phyloP scores from a whole-genome alignment of 2,888 invertebrate species.

The Synanthedon andrenaeformis region DNA sequence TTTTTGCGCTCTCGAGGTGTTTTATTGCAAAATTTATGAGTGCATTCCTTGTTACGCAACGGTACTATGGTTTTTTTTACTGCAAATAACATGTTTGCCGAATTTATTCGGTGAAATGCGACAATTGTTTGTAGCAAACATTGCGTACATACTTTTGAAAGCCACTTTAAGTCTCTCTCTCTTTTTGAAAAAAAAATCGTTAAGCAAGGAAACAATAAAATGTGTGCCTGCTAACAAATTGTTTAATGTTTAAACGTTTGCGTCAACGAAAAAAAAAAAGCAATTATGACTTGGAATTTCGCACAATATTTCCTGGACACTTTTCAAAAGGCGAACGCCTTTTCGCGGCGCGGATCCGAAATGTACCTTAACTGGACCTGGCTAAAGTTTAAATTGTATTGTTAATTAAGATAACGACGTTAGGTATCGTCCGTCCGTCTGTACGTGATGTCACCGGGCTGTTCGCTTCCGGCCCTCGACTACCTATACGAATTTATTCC shows the following conservation, averaged over 20 bases:
- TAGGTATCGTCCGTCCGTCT: not conserved
- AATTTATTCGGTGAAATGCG: not conserved
- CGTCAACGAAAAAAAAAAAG: not conserved
- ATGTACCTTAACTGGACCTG: not conserved
- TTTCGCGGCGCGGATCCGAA: not conserved
- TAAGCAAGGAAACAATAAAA: not conserved
- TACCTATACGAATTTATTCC: conserved; percentile 8
- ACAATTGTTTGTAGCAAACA: conserved; percentile 1
- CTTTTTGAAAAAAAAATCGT: not conserved
- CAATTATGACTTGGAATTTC: not conserved
- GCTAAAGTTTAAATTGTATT: not conserved
- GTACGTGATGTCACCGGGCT: conserved; percentile 26
- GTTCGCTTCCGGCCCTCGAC: conserved; percentile 20
- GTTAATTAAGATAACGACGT: not conserved
- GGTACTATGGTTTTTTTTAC: conserved; percentile 29
- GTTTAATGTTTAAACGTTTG: not conserved
- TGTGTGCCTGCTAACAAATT: not conserved
- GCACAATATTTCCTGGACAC: not conserved
- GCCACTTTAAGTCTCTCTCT: not conserved
- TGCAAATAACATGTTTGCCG: conserved; percentile 25
- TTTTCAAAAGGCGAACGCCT: not conserved
- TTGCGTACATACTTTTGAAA: not conserved
- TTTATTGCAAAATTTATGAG: conserved; percentile 44
- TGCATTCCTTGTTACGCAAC: conserved; percentile 41
- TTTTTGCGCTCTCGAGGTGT: conserved; percentile 35